A percentile compares a stretch with the other conserved stretches of the same genome.
phyloP scores from a whole-genome alignment of 2,113 vertebrate genomes.

The Rattus norvegicus region DNA sequence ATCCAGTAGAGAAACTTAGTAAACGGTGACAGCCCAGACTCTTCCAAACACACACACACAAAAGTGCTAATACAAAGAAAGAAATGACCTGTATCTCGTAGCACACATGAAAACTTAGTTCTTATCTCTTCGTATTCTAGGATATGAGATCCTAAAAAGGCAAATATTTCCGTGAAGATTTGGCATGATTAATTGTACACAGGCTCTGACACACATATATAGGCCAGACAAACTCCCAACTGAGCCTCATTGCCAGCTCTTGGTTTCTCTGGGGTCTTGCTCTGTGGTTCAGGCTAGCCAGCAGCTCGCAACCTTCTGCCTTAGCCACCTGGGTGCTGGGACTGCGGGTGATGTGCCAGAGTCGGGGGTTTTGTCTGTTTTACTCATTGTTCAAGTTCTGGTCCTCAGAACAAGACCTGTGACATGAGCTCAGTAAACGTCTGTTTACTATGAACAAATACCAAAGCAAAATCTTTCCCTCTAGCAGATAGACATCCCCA shows the following conservation, averaged over 20 bases:
- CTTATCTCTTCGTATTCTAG: neutral
- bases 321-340: neutral
- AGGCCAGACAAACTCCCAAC: neutral
- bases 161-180: neutral
- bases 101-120: neutral
- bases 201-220: neutral
- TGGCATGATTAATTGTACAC: neutral
- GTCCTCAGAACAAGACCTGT: neutral
- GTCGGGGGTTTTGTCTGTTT: conserved; percentile 23
- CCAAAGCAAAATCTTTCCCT: neutral
- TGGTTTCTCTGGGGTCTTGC: neutral
- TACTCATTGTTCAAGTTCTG: neutral
- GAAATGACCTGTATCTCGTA: neutral
- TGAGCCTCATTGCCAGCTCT: neutral
- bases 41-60: neutral
- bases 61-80: neutral
- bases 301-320: neutral
- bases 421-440: conserved; percentile 10
- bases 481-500: neutral
- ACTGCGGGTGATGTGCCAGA: too few species aligned
- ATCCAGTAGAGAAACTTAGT: neutral
- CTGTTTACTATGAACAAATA: neutral
- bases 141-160: neutral
- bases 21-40: neutral
- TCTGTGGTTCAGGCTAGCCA: neutral